Conservation (phyloP, 2,113 vertebrate species). For the Leiothrix lutea region DNA sequence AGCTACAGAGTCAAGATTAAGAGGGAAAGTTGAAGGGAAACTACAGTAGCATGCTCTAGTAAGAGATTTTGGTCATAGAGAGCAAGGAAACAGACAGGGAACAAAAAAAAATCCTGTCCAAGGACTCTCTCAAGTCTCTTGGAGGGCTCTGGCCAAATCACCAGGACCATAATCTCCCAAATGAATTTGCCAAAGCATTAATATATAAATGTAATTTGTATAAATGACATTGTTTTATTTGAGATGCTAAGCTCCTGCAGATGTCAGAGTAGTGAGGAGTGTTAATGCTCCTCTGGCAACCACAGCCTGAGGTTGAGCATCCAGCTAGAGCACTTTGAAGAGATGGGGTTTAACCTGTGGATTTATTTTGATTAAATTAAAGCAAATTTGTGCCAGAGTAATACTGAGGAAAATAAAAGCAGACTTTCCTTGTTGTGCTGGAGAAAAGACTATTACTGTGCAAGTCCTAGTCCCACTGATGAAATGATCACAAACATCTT, state of each 20-base stretch:
- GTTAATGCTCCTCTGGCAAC: slow-evolving; percentile 37
- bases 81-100: not conserved
- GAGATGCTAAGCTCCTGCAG: slow-evolving; percentile 3
- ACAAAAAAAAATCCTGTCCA: not conserved
- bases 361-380: not conserved
- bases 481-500: not conserved
- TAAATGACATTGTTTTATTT: not conserved
- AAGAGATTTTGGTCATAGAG: not conserved
- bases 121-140: not conserved
- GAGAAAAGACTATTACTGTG: not conserved
- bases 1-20: not conserved
- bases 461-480: not conserved
- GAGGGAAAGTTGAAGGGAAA: not conserved
- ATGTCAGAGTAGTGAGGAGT: not conserved
- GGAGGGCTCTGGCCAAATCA: not conserved
- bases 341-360: not conserved
- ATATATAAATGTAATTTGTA: not conserved
- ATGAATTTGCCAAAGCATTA: not conserved
- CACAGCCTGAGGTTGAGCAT: not conserved
- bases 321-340: not conserved
- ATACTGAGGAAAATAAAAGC: not conserved
- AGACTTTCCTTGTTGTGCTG: not conserved
- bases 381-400: not conserved
- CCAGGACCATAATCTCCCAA: not conserved
- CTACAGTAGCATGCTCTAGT: not conserved